Base-by-base conservation (phyloP, 2,113 vertebrate genomes). In the Leucopternis melanops region DNA sequence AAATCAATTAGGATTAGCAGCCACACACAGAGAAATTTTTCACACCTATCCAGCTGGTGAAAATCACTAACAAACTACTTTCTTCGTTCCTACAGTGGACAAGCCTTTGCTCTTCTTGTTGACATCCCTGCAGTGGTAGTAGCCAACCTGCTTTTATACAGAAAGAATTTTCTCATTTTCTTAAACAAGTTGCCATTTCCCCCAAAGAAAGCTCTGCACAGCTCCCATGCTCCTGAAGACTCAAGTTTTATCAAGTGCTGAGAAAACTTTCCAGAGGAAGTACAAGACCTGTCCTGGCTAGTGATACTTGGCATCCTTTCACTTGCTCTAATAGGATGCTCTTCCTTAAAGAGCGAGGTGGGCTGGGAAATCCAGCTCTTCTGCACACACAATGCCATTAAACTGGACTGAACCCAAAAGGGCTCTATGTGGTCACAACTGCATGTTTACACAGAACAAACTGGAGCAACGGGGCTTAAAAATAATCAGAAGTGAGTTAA, bases 1-100 rank as follows among this genome's bases (percentile, higher is more conserved):
- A 88, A 94, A 96, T 97, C 97, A 97, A 40, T 96, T 74, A 90
- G 91, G 88, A 96, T 96, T 92, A 95, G 88, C 74, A 38, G 63
- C 78, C 93, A 80, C 91, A 97, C 93, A 90, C 44, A 44, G 65
- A 72, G 77, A 59, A 9, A 36, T 85, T 91, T 72, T 95, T 95
- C 91, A 91, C 89, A 90, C 74, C 90, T 90, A 38, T 58, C 74
- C 81, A 75, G 92, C 95, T 92, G 88, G 80, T 92, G 69, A 74
- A 93, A 96, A 87, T 55, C 74, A 83, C 14, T 36, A 40, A 75
- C 71, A 55, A 79, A 69, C 57, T 22, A 36, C 70, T 77, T 38
- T 40, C 52, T 23, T 80, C 54, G 31, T 81, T 93, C 55, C 84
- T 59, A 31, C n/a, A 87, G 61, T 32, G 82, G 63, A 80, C 59